Percentiles rank a stretch among this genome's conserved stretches.
Conservation (phyloP, 2,888 invertebrate genomes). For the Boloria selene region DNA sequence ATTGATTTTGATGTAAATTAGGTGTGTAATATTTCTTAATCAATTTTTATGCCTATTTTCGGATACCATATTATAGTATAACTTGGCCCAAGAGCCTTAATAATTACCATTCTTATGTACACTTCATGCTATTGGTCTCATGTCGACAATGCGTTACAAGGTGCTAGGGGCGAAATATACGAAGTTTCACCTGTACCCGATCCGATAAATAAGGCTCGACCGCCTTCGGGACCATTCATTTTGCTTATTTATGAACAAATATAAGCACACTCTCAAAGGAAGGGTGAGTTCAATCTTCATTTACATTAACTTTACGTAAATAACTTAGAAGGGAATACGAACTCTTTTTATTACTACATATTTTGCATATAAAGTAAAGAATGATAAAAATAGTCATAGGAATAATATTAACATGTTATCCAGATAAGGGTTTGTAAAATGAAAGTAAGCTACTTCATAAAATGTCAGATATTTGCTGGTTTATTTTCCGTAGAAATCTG, state of each 20-base stretch:
- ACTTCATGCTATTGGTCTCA: constrained; percentile 47
- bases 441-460: too few relatives aligned
- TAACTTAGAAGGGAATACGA: constrained; percentile 1
- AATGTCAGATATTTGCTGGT: too few relatives aligned
- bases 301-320: neutral
- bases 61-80: too few relatives aligned
- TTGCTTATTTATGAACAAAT: constrained; percentile 61
- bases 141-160: constrained; percentile 57
- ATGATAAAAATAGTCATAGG: too few relatives aligned
- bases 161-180: constrained; percentile 63
- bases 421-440: too few relatives aligned
- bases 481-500: too few relatives aligned
- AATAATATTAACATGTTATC: neutral
- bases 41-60: too few relatives aligned
- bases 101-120: constrained; percentile 7
- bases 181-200: constrained; percentile 65
- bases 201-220: constrained; percentile 60
- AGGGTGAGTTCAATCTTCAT: constrained; percentile 11
- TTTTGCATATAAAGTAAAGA: too few relatives aligned
- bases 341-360: too few relatives aligned
- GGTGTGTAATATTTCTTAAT: too few relatives aligned
- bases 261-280: constrained; percentile 19
- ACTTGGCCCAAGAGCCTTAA: neutral
- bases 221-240: constrained; percentile 62
- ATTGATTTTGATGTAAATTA: too few relatives aligned